phyloP scores from a whole-genome alignment of 2,797 vertebrate species.

The Pangasius krempfi region DNA sequence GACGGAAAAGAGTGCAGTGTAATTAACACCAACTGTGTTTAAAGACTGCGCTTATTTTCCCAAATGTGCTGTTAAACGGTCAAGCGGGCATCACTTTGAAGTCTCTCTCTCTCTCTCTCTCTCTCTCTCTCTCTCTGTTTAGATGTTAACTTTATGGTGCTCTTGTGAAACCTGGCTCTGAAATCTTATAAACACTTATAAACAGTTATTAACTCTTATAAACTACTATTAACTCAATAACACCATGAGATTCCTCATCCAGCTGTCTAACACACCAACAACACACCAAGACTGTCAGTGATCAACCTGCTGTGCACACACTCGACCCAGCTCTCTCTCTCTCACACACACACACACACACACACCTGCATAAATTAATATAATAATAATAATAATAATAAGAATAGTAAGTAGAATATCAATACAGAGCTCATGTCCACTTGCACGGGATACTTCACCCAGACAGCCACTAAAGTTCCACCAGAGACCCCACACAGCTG shows the following conservation, averaged over 20 bases:
- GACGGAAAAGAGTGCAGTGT: neutral
- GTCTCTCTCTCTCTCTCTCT: neutral
- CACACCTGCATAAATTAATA: neutral
- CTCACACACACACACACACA: neutral
- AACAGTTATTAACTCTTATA: neutral
- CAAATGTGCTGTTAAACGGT: neutral
- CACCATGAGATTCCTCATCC: neutral
- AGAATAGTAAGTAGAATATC: neutral
- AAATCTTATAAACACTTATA: neutral
- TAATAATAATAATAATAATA: neutral
- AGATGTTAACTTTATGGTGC: neutral
- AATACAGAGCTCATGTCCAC: conserved; percentile 2
- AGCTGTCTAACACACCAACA: neutral
- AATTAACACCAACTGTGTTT: neutral
- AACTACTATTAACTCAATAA: neutral
- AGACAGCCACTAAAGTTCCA: conserved; percentile 2
- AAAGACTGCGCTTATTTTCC: neutral
- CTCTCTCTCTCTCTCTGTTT: neutral
- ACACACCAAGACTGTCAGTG: neutral
- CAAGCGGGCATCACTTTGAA: neutral
- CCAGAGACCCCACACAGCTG: conserved; percentile 1
- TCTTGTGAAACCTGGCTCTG: neutral
- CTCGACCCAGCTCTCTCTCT: neutral
- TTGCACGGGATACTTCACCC: neutral
- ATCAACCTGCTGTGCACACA: conserved; percentile 17